Percentiles rank a stretch among this genome's conserved stretches.
phyloP scores from a whole-genome alignment of 1,140 invertebrate genomes.

The Antheraea pernyi region DNA sequence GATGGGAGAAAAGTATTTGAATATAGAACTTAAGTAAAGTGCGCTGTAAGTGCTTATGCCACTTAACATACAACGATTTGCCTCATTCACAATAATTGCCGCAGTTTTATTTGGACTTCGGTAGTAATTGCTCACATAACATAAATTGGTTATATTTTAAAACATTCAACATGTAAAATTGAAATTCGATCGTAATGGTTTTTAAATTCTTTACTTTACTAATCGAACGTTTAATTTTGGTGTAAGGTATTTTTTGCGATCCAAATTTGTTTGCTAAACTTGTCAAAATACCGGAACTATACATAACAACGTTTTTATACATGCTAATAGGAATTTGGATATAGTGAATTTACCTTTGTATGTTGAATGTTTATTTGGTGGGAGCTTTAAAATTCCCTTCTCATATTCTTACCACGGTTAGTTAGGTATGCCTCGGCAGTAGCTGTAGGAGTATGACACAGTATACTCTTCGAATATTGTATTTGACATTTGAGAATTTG shows the following conservation, averaged over 20 bases:
- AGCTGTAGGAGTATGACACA: conserved; percentile 45
- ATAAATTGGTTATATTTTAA: conserved; percentile 25
- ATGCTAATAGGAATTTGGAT: neutral
- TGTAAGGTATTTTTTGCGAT: conserved; percentile 21
- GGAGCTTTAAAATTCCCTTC: conserved; percentile 52
- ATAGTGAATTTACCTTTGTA: conserved; percentile 29
- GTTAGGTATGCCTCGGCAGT: conserved; percentile 52
- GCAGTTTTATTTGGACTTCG: conserved; percentile 46
- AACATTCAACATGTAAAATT: conserved; percentile 17
- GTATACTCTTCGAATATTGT: conserved; percentile 53
- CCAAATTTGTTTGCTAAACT: neutral
- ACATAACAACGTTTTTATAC: neutral
- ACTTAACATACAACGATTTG: conserved; percentile 61
- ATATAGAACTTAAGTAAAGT: conserved; percentile 68
- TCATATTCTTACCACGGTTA: conserved; percentile 66
- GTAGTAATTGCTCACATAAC: conserved; percentile 26
- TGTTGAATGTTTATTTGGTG: conserved; percentile 44
- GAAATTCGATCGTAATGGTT: conserved; percentile 16
- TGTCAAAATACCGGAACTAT: neutral
- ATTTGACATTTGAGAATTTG: conserved; percentile 52
- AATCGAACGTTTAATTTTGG: conserved; percentile 20
- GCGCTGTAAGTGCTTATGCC: conserved; percentile 56
- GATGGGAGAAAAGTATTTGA: conserved; percentile 73
- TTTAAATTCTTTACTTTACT: neutral
- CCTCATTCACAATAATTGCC: conserved; percentile 62